These are phyloP conservation scores for Procavia capensis DNA, from an alignment of 2,113 vertebrate genomes.

Conservation along the genomic window DNA sequence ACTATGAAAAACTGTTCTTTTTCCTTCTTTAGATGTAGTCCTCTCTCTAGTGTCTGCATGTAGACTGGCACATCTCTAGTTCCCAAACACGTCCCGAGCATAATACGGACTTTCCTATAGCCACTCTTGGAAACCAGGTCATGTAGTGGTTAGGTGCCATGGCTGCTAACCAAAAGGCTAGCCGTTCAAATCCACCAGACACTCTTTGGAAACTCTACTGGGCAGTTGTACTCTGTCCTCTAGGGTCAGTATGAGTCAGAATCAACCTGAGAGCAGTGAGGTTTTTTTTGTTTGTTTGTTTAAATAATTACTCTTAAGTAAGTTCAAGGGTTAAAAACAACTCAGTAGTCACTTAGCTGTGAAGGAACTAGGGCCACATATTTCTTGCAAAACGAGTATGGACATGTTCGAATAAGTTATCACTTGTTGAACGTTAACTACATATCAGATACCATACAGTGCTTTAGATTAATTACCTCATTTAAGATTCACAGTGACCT, in stretches of 20 bases:
- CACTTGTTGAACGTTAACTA: not conserved
- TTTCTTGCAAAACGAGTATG: not conserved
- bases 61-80: not conserved
- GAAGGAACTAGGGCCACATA: not conserved
- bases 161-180: too few relatives aligned
- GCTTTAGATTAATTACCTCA: not conserved
- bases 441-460: not conserved
- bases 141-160: too few relatives aligned
- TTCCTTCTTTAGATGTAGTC: not conserved
- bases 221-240: too few relatives aligned
- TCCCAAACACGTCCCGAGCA: not conserved
- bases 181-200: too few relatives aligned
- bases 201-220: too few relatives aligned
- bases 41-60: not conserved
- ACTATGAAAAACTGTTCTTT: not conserved
- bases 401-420: not conserved
- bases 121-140: too few relatives aligned
- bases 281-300: too few relatives aligned
- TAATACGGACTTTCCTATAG: not conserved
- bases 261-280: too few relatives aligned
- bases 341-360: not conserved
- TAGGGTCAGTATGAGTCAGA: too few relatives aligned
- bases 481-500: not conserved
- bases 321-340: not conserved
- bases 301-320: too few relatives aligned